phyloP scores from a whole-genome alignment of 2,113 vertebrate genomes.

The Pseudorectes ferrugineus region DNA sequence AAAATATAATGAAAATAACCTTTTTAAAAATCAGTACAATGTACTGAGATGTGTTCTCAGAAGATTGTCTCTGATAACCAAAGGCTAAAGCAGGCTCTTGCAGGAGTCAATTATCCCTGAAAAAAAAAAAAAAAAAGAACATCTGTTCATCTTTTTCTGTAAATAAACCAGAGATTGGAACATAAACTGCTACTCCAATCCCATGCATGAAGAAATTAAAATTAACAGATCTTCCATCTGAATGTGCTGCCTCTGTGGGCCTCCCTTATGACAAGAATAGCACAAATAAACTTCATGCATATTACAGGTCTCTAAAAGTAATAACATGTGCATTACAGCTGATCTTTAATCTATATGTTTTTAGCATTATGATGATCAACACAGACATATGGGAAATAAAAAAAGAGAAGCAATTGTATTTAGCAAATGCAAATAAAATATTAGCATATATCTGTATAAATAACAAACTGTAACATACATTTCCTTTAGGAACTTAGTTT shows the following conservation, averaged over 20 bases:
- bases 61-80: neutral
- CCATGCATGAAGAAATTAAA: neutral
- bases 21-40: neutral
- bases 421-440: neutral
- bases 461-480: neutral
- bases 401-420: neutral
- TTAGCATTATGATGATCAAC: neutral
- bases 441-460: neutral
- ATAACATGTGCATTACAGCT: neutral
- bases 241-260: neutral
- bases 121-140: neutral
- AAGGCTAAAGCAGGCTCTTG: neutral
- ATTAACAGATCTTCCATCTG: neutral
- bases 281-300: neutral
- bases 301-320: neutral
- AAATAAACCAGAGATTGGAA: neutral
- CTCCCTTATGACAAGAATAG: neutral
- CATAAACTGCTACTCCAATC: neutral
- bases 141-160: constrained; percentile 1
- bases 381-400: neutral
- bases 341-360: neutral
- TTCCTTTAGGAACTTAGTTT: neutral
- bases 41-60: neutral
- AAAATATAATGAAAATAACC: neutral
- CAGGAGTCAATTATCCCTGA: neutral